Evolutionary conservation across 2,113 vertebrate species (phyloP).

Genomic region (Tragelaphus strepsiceros): DNA sequence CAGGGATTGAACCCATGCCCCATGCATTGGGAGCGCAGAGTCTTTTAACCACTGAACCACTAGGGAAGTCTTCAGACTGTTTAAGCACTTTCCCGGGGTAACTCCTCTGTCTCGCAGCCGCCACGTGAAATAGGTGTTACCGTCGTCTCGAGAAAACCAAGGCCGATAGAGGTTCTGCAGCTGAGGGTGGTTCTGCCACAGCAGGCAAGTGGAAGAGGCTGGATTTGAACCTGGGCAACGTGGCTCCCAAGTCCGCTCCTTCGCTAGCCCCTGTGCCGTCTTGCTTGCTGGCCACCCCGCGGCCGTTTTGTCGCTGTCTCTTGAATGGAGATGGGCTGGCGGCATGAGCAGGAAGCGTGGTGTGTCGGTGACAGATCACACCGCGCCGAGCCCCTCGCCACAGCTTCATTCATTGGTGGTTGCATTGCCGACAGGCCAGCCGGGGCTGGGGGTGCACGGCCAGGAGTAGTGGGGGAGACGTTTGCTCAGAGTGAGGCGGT

Average conservation of each 20-base stretch:
- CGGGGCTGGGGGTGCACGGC: conserved; percentile 23
- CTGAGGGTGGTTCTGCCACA: too few relatives aligned
- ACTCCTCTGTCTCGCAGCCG: background rate
- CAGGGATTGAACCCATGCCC: background rate
- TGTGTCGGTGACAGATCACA: background rate
- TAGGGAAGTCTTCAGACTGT: background rate
- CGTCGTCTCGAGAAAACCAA: background rate
- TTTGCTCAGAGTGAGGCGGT: conserved; percentile 47
- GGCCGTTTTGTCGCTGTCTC: background rate
- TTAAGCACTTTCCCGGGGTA: background rate
- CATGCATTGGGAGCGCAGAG: background rate
- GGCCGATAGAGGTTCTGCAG: background rate
- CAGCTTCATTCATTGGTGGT: conserved; percentile 54
- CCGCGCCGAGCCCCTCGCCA: background rate
- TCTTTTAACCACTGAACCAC: background rate
- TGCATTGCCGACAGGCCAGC: conserved; percentile 30
- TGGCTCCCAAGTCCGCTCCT: background rate
- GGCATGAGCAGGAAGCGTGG: background rate
- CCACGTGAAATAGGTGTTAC: background rate
- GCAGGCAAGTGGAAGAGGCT: background rate
- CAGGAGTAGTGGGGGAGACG: conserved; percentile 58
- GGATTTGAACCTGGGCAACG: background rate
- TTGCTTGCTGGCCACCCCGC: background rate
- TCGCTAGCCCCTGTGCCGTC: background rate
- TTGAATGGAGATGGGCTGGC: background rate